Evolutionary conservation across 1,140 invertebrate genomes (phyloP), one percentile per base, ranked within the genome.

Genomic region (Heliconius eleuchia): DNA sequence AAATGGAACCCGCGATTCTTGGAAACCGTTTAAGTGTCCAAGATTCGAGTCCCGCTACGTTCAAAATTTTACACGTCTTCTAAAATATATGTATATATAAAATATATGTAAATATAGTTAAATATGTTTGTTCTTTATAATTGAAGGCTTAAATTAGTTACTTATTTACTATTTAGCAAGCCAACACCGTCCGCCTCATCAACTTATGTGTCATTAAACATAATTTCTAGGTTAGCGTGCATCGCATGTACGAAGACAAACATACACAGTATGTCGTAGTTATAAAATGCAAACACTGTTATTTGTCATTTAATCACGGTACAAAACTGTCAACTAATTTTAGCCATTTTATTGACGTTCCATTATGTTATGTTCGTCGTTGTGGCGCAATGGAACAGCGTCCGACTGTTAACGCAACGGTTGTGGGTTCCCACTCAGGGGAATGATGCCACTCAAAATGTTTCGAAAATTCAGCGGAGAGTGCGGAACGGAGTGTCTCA

Each of bases 161-260:
- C 23, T 23, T 57, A 23, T 57, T 57, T 57, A n/a, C 55, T 23
- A 57, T 57, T 57, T 57, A 52, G 5, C 50, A 7, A 6, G 16
- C n/a, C 3, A 60, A n/a, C 3, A 60, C 57, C 9, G 8, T 60
- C 19, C 57, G 27, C 57, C 27, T 66, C 23, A 23, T 66, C 27
- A 66, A 16, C n/a, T 23, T n/a, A 60, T n/a, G 23, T 60, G n/a
- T 60, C 46, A 73, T 74, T 73, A 74, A 74, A 74, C 1, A 30
- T 66, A 27, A 16, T 74, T 57, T 39, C 50, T 74, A 74, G 73
- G 27, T 74, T 39, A 34, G 50, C 73, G 52, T 60, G 73, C 55
- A 74, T 57, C 73, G 30, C 27, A 66, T 30, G 13, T 30, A 16
- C 23, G 1, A 50, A 57, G n/a, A 66, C 27, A 30, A 23, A 66